Evolutionary conservation across 2,113 vertebrate genomes (phyloP), one percentile per base, ranked within the genome.

Genomic region (Pterocles gutturalis): DNA sequence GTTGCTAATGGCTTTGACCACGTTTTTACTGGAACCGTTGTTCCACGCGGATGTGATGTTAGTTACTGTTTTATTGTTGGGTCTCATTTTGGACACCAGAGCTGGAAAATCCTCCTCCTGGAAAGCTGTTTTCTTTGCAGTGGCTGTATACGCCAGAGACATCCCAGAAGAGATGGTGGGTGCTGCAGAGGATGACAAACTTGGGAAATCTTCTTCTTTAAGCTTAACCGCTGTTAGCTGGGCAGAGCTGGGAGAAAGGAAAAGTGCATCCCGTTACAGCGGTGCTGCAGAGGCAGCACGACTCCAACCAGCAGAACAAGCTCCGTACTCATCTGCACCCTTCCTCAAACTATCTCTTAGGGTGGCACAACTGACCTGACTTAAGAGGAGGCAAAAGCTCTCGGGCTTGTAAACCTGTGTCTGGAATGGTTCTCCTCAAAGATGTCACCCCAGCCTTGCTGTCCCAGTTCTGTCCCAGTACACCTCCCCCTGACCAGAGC

Each of bases 41-140:
- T 97, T 98, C 99, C 99, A 99, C 0, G 99, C 99, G 6, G 99
- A 99, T 3, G 96, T 97, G 55, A 98, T 94, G 81, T 97, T 97
- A 2, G 98, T 97, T 4, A 99, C 53, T 3, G 98, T 94, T 65
- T 98, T 98, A 14, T 87, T 91, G 89, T 87, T 93, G 21, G 98
- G 98, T 61, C 94, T 99, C 31, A 98, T 97, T 58, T 98, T 99
- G 83, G 99, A 98, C 66, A 99, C 99, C 10, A 99, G 97, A 24
- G 99, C 99, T 2, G 99, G 99, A 85, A 99, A 99, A 94, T 99
- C 99, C 55, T 99, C 99, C 60, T 99, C 99, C 14, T 99, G 99
- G 94, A 99, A 99, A 46, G 99, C 98, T 0, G 93, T 89, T 92
- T 96, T 99, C 87, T 95, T 98, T 9, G 98, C 69, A 2, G 98